Conservation (phyloP, 2,797 vertebrate species). For the Poecile montanus region DNA sequence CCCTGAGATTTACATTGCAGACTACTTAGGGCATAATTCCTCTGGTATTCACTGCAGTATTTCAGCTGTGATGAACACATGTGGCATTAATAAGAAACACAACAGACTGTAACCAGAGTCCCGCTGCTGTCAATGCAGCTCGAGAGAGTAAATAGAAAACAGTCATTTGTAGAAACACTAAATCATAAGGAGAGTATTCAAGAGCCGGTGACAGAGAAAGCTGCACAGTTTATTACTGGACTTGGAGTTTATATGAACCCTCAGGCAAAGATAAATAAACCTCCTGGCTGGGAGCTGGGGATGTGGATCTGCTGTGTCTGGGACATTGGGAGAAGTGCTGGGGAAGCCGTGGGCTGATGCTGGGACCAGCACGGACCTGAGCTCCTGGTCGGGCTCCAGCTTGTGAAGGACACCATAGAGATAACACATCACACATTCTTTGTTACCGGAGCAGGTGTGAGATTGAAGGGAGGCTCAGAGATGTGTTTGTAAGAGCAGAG, state of each 20-base stretch:
- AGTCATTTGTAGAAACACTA: background rate
- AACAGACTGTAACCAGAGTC: constrained; percentile 1
- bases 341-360: background rate
- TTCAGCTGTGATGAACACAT: background rate
- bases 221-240: background rate
- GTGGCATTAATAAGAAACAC: constrained; percentile 42
- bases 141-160: constrained; percentile 10
- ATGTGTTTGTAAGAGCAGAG: background rate
- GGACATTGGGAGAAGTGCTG: background rate
- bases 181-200: background rate
- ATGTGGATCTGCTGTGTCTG: rapidly evolving
- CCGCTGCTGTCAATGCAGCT: constrained; percentile 21
- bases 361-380: background rate
- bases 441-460: background rate
- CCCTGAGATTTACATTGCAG: background rate
- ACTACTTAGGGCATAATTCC: background rate
- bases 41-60: background rate
- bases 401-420: background rate
- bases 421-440: background rate
- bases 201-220: background rate
- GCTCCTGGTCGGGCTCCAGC: background rate
- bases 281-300: background rate
- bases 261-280: background rate
- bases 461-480: background rate
- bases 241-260: background rate